Base-by-base conservation (phyloP, 2,888 invertebrate species). In the Xestia c-nigrum region DNA sequence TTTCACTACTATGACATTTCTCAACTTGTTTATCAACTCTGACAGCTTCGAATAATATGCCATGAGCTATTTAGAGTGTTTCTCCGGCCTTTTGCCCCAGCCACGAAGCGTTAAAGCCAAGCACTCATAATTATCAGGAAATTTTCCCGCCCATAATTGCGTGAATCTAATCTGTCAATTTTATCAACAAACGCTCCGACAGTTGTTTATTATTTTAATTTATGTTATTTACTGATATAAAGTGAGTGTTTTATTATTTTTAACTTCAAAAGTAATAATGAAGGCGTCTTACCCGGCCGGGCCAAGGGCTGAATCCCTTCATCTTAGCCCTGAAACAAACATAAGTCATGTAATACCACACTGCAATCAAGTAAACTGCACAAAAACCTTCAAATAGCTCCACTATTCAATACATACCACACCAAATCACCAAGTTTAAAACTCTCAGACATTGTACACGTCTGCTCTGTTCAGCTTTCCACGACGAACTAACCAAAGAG, bases 261-360 rank as follows among this genome's bases (percentile, higher is more conserved):
- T 69, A 76, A 74, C 47, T 73, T 47, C 74, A 81, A 86, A 87
- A 89, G 90, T 85, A 88, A 90, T 92, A 91, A 88, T 86, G 89
- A 92, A 91, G n/a, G 92, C 94, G 94, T 98, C 98, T 98, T 97
- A 99, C 99, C 98, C 98, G 98, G 96, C 99, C 99, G 85, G 99
- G 99, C 99, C 99, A 99, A 86, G 99, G 98, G 88, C 99, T 98
- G 97, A 99, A 99, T 89, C 99, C 99, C 97, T 99, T 99, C 99
- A 99, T 99, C 97, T 99, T 99, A 78, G 99, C 99, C 99, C 99
- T 99, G 97, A 92, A 96, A 96, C 96, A 96, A 96, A 92, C 78
- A 90, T 85, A 88, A 80, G 55, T 74, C 72, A 85, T 71, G 46
- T 71, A 78, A 91, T 90, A 89, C 65, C 80, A 68, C 81, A 83